phyloP scores from a whole-genome alignment of 2,113 vertebrate species.

The Drymodes brunneopygia region DNA sequence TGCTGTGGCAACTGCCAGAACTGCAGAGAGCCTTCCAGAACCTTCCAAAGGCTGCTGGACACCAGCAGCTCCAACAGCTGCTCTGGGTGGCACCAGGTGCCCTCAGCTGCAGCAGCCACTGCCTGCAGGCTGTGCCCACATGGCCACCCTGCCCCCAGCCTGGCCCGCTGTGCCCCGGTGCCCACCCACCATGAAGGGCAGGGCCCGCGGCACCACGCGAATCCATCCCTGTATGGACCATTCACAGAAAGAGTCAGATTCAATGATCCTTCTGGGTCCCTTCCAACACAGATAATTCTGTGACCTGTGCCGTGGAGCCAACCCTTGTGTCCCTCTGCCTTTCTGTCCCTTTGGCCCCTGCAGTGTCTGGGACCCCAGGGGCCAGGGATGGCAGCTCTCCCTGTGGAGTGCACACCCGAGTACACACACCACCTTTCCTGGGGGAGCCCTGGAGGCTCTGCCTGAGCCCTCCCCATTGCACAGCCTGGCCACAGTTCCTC shows the following conservation, averaged over 20 bases:
- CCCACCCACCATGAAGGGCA: neutral
- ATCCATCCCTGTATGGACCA: neutral
- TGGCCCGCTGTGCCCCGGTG: rapidly evolving
- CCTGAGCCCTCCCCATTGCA: neutral
- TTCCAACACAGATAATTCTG: neutral
- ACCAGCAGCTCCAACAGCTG: neutral
- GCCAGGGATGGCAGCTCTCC: neutral
- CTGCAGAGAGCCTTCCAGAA: neutral
- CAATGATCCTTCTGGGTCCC: neutral
- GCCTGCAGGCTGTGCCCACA: neutral
- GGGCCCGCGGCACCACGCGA: rapidly evolving
- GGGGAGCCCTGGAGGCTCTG: neutral
- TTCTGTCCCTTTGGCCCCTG: neutral
- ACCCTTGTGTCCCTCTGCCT: no score
- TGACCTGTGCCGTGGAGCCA: neutral
- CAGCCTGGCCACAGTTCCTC: neutral
- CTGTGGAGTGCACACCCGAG: neutral
- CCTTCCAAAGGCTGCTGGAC: neutral
- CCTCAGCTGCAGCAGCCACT: neutral
- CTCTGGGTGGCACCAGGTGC: no score
- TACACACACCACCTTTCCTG: neutral
- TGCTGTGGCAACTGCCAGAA: neutral
- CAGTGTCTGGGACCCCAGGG: neutral
- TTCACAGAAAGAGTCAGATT: no score
- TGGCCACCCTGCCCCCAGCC: neutral